A percentile compares a stretch with the other conserved stretches of the same genome.
Evolutionary conservation across 2,113 vertebrate genomes (phyloP).

Genomic region (Amblyornis subalaris): DNA sequence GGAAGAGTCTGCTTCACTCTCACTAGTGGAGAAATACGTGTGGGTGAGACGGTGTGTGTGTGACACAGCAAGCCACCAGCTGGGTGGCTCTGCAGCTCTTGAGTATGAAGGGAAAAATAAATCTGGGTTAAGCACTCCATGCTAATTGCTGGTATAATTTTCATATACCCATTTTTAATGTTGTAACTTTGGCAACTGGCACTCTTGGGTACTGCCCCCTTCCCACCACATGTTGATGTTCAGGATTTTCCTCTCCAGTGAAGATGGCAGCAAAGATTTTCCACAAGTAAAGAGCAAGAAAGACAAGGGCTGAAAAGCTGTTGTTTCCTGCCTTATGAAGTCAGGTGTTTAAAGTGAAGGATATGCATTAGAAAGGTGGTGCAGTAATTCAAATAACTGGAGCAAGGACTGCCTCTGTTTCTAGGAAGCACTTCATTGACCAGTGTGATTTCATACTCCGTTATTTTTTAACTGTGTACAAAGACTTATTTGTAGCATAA

Average conservation of each 20-base stretch:
- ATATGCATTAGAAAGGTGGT: not conserved
- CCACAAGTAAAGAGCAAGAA: not conserved
- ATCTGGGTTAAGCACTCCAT: not conserved
- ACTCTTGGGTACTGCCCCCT: not conserved
- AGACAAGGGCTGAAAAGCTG: not conserved
- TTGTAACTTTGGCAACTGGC: not conserved
- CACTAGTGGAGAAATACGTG: fast-evolving
- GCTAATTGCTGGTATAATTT: no score
- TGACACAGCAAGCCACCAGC: fast-evolving
- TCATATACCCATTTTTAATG: no score
- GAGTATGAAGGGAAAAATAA: not conserved
- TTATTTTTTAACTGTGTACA: not conserved
- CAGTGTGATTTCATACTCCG: not conserved
- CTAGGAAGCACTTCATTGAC: not conserved
- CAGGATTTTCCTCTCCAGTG: no score
- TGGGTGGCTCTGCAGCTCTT: not conserved
- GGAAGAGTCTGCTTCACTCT: not conserved
- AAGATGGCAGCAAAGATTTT: not conserved
- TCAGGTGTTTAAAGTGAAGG: not conserved
- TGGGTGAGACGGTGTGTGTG: fast-evolving
- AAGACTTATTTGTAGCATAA: not conserved
- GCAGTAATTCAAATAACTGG: not conserved
- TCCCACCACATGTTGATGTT: not conserved
- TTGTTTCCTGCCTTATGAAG: not conserved
- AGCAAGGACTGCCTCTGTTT: not conserved